A percentile compares a stretch with the other conserved stretches of the same genome.
phyloP scores from a whole-genome alignment of 2,888 invertebrate species.

The Globia sparganii region DNA sequence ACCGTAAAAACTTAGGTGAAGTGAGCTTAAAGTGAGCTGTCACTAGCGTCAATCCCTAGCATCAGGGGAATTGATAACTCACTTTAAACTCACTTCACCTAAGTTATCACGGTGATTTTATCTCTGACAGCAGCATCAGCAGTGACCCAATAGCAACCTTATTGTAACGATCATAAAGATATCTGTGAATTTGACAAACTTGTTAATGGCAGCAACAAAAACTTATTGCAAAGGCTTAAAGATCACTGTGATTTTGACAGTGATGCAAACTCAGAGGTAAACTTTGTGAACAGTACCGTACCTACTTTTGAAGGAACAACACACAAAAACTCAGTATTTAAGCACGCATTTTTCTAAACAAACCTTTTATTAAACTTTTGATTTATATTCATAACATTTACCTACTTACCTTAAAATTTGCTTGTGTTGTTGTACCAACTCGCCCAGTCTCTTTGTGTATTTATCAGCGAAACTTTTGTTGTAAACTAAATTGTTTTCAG shows the following conservation, averaged over 20 bases:
- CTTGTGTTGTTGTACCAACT: slow-evolving; percentile 81
- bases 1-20: too few relatives aligned
- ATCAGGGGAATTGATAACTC: too few relatives aligned
- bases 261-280: neutral
- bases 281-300: neutral
- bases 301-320: neutral
- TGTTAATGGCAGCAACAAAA: neutral
- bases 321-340: neutral
- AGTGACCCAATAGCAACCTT: too few relatives aligned
- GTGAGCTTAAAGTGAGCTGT: too few relatives aligned
- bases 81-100: too few relatives aligned
- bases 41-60: too few relatives aligned
- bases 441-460: slow-evolving; percentile 75
- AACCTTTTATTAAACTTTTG: slow-evolving; percentile 11
- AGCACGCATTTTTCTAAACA: slow-evolving; percentile 4
- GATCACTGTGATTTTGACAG: too few relatives aligned
- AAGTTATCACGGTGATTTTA: too few relatives aligned
- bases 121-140: too few relatives aligned
- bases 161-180: too few relatives aligned
- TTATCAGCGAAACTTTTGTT: slow-evolving; percentile 72
- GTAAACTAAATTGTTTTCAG: slow-evolving; percentile 66
- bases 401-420: slow-evolving; percentile 83
- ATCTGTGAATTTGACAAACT: too few relatives aligned
- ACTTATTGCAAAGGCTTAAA: neutral
- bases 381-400: slow-evolving; percentile 63